A percentile compares a stretch with the other conserved stretches of the same genome.
phyloP scores from a whole-genome alignment of 2,888 invertebrate species.

The Leptarthrus brevirostris region DNA sequence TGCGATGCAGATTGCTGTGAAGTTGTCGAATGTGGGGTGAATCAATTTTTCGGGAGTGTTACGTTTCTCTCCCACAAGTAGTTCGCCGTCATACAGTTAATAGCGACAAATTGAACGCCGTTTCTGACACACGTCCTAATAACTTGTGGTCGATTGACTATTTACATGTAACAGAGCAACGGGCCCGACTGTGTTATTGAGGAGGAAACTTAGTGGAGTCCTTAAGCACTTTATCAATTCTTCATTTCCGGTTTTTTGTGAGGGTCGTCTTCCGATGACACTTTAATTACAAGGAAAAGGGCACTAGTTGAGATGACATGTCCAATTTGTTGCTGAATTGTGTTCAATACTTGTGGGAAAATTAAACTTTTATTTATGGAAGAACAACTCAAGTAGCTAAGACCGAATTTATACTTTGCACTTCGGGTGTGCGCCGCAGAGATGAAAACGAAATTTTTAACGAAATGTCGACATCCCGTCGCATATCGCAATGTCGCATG shows the following conservation, averaged over 20 bases:
- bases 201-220: not conserved
- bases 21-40: not conserved
- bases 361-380: too few species aligned
- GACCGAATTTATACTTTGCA: too few species aligned
- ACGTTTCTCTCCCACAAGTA: not conserved
- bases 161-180: not conserved
- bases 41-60: constrained; percentile 17
- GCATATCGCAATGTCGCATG: too few species aligned
- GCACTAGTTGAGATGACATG: not conserved
- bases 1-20: not conserved
- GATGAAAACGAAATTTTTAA: too few species aligned
- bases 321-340: too few species aligned
- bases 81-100: constrained; percentile 62
- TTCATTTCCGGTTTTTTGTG: constrained; percentile 31
- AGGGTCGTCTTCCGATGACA: not conserved
- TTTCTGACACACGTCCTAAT: constrained; percentile 64
- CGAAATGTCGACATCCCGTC: too few species aligned
- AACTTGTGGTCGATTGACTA: constrained; percentile 54
- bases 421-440: too few species aligned
- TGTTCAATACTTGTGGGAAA: too few species aligned
- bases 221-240: constrained; percentile 26
- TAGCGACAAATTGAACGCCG: constrained; percentile 67
- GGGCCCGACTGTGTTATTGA: not conserved
- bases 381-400: too few species aligned
- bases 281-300: not conserved